Conservation (phyloP, 2,888 invertebrate genomes). For the Eurytoma californica region DNA sequence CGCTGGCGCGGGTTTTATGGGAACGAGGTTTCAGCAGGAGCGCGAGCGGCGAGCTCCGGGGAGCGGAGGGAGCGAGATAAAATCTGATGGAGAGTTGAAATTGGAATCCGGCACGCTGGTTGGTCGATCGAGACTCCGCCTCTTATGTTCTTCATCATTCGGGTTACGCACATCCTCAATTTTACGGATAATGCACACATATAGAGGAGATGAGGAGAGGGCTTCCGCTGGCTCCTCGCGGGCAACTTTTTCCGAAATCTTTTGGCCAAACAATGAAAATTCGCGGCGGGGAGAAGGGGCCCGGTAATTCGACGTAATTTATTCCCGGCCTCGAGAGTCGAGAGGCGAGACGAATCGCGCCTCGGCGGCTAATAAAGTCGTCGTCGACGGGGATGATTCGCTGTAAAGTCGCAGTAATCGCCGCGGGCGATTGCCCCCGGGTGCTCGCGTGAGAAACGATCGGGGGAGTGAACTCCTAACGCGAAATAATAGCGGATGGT, state of each 20-base stretch:
- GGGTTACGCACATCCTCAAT: constrained; percentile 30
- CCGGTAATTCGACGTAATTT: not conserved
- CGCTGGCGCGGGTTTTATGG: not conserved
- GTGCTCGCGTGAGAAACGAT: not conserved
- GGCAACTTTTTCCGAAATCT: constrained; percentile 53
- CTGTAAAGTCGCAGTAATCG: not conserved
- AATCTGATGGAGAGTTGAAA: constrained; percentile 48
- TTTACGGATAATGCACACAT: constrained; percentile 19
- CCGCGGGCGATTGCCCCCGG: not conserved
- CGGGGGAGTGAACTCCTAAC: not conserved
- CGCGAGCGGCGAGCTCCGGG: not conserved
- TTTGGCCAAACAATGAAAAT: constrained; percentile 43
- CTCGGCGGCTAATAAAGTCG: not conserved
- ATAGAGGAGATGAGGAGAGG: constrained; percentile 32
- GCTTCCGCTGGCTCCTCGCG: constrained; percentile 31
- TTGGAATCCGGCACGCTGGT: constrained; percentile 63
- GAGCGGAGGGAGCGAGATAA: constrained; percentile 50
- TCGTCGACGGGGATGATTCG: not conserved
- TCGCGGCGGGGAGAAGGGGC: not conserved
- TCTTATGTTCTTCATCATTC: constrained; percentile 51
- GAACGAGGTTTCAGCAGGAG: not conserved
- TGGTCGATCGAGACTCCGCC: constrained; percentile 70
- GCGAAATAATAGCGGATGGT: not conserved
- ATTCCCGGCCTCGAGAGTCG: not conserved
- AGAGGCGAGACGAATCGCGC: not conserved